Base-by-base conservation (phyloP, 2,113 vertebrate species). In the Tenrec ecaudatus region DNA sequence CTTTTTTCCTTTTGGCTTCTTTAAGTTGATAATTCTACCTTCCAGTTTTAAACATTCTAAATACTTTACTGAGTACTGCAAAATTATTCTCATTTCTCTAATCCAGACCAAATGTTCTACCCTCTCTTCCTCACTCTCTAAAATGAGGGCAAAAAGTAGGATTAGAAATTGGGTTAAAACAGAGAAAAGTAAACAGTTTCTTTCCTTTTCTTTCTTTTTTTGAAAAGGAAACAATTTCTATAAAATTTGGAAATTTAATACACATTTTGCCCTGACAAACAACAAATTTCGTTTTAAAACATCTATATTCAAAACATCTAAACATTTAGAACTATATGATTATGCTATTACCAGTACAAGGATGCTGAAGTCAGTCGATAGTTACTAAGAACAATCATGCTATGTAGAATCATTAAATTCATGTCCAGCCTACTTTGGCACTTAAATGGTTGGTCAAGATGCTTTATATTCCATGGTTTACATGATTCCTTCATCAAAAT, bases 81-180 rank as follows among this genome's bases (percentile, higher is more conserved):
- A 93, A 90, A 86, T 71, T 58, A 84, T 71, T 88, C 38, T 77
- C 2, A 79, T 73, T 89, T 77, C 36, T 23, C 83, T 76, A 91
- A 81, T 53, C 47, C 2, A 88, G 33, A 27, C 75, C 8, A 20
- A 43, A 22, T 20, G 11, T 86, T 12, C 25, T 62, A 27, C 25
- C 60, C 38, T 53, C 47, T 86, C 31, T 29, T 19, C 12, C 14
- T 81, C 83, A 33, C 33, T n/a, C 66, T 19, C 19, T 75, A 6
- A 88, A 62, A 40, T 1, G 31, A 84, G 86, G 92, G 60, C 60
- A 88, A 5, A 5, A 40, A 81, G 23, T 33, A 5, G 27, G 60
- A 75, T 38, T 53, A 3, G 1, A 2, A 29, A 5, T 47, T 4
- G 9, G 16, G 47, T 57, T 38, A 62, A 62, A 25, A 25, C 64